A percentile compares a stretch with the other conserved stretches of the same genome.
phyloP scores from a whole-genome alignment of 2,113 vertebrate genomes.

The Aramus guarauna region DNA sequence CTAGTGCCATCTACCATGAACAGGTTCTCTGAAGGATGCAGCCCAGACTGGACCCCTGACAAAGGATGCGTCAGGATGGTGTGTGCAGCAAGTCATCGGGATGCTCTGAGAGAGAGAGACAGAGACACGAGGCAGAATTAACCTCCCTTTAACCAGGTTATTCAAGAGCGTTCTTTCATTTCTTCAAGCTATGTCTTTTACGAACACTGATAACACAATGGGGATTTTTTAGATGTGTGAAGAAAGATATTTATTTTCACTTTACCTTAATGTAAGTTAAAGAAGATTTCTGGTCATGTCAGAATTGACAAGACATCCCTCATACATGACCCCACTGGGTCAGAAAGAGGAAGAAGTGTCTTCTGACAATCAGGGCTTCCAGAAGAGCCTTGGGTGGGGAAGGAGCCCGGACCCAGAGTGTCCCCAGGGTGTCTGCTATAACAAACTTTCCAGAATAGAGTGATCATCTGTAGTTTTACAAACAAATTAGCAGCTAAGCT shows the following conservation, averaged over 20 bases:
- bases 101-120: background rate
- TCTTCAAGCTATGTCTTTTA: background rate
- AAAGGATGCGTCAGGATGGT: background rate
- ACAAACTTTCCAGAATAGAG: background rate
- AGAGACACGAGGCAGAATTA: background rate
- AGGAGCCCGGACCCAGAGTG: background rate
- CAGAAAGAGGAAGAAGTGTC: background rate
- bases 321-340: background rate
- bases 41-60: background rate
- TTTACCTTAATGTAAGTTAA: background rate
- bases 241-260: background rate
- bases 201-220: background rate
- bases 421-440: background rate
- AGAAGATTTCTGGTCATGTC: background rate
- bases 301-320: background rate
- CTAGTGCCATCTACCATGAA: background rate
- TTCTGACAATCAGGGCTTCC: background rate
- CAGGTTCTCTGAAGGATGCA: background rate
- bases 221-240: accelerated
- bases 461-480: background rate
- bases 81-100: background rate
- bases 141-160: background rate
- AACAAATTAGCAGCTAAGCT: background rate
- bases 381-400: background rate
- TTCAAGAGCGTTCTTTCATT: background rate